Conservation (phyloP, 2,113 vertebrate species). For the Ammodytes marinus region DNA sequence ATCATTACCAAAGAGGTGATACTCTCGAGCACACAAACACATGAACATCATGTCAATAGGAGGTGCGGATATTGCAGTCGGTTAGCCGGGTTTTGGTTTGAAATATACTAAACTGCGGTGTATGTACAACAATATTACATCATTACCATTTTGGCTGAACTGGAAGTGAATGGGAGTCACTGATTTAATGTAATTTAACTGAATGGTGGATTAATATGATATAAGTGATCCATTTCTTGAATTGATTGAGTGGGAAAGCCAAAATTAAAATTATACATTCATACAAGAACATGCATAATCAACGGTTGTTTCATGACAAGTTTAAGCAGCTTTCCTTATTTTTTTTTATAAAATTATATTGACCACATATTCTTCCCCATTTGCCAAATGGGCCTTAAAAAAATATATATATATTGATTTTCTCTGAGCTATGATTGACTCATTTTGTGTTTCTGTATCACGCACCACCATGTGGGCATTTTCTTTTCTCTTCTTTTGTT, state of each 20-base stretch:
- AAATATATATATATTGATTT: background rate
- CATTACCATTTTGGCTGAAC: background rate
- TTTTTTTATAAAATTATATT: background rate
- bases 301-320: background rate
- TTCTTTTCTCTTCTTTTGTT: slow-evolving; percentile 13
- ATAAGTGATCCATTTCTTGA: background rate
- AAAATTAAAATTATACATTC: background rate
- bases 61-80: slow-evolving; percentile 13
- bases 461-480: background rate
- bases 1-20: slow-evolving; percentile 55
- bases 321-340: background rate
- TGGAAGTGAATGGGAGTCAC: background rate
- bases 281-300: background rate
- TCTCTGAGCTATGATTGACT: slow-evolving; percentile 35
- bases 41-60: slow-evolving; percentile 23
- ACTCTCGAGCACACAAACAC: slow-evolving; percentile 16
- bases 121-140: background rate
- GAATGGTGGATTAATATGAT: background rate
- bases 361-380: slow-evolving; percentile 1
- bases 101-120: background rate
- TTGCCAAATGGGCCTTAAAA: slow-evolving; percentile 26
- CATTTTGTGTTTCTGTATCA: slow-evolving; percentile 29
- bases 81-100: slow-evolving; percentile 7
- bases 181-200: background rate
- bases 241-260: background rate